Evolutionary conservation across 2,797 vertebrate species (phyloP).

Genomic region (Bradypodion pumilum): DNA sequence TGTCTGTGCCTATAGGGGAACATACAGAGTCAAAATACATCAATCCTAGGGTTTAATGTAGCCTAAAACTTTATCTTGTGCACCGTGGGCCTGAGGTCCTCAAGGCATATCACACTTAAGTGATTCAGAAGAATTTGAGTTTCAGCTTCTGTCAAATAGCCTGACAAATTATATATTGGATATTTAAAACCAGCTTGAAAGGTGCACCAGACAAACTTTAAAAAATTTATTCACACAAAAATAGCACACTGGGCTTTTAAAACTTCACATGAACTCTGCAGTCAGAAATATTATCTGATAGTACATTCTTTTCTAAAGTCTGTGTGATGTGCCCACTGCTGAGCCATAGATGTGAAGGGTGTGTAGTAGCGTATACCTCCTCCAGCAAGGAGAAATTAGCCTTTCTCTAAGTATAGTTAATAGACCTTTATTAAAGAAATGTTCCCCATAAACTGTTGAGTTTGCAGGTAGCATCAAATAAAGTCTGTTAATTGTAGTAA

Average conservation of each 20-base stretch:
- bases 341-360: too few relatives aligned
- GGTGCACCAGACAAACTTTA: not conserved
- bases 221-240: not conserved
- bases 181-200: conserved; percentile 2
- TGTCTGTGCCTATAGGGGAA: conserved; percentile 5
- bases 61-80: not conserved
- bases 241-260: not conserved
- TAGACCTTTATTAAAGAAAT: too few relatives aligned
- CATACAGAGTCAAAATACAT: conserved; percentile 2
- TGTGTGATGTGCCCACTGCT: not conserved
- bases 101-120: conserved; percentile 8
- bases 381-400: too few relatives aligned
- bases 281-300: not conserved
- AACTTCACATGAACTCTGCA: not conserved
- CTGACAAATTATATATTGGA: not conserved
- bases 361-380: too few relatives aligned
- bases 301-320: not conserved
- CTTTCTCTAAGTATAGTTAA: too few relatives aligned
- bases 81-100: not conserved
- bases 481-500: too few relatives aligned
- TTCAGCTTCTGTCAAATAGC: not conserved
- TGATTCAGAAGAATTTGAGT: conserved; percentile 16
- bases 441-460: too few relatives aligned
- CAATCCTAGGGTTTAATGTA: conserved; percentile 7
- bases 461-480: too few relatives aligned